These are phyloP conservation scores for Micromys minutus DNA, from an alignment of 2,113 vertebrate species.

Conservation along the genomic window DNA sequence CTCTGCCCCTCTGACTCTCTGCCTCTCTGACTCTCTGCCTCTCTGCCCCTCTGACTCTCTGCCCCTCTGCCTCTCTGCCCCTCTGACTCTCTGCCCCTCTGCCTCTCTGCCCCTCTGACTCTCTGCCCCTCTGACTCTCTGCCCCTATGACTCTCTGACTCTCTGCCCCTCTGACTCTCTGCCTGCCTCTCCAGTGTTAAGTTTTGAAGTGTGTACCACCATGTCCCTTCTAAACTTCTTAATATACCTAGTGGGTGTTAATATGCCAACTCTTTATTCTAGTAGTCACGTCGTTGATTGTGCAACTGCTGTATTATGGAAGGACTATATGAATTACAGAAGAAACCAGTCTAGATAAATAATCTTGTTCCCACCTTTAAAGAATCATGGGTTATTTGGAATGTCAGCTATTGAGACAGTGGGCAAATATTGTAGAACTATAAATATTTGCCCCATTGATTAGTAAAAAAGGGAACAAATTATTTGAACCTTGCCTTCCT, in stretches of 20 bases:
- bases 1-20: no score
- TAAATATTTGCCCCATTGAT: background rate
- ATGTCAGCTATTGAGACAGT: background rate
- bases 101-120: background rate
- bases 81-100: no score
- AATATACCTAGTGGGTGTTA: slow-evolving; percentile 29
- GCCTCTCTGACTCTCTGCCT: no score
- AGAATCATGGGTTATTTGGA: background rate
- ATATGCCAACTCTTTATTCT: background rate
- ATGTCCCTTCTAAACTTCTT: slow-evolving; percentile 2
- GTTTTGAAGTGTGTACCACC: background rate
- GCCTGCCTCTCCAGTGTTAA: background rate
- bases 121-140: background rate
- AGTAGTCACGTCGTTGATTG: background rate
- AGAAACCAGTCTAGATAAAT: slow-evolving; percentile 16
- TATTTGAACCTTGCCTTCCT: background rate
- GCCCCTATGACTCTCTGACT: no score
- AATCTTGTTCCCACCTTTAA: background rate
- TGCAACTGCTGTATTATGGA: background rate
- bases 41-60: no score
- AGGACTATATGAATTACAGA: background rate
- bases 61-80: no score
- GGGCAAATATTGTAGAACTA: background rate
- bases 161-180: background rate
- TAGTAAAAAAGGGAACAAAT: background rate